Conservation (phyloP, 1,140 invertebrate genomes). For the Leptopilina clavipes region DNA sequence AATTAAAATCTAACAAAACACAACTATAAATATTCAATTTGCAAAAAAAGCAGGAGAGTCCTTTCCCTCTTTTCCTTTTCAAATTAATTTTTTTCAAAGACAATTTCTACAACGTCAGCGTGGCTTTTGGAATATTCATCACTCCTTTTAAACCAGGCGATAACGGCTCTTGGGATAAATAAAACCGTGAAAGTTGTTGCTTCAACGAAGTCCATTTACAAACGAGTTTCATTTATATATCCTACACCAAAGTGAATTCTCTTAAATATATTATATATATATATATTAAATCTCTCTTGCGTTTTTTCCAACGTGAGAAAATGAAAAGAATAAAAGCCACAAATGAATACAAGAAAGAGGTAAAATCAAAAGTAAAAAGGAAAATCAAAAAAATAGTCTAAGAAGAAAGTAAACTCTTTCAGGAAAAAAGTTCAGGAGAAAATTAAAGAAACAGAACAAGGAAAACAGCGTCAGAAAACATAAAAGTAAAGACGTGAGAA, state of each 20-base stretch:
- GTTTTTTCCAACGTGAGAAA: neutral
- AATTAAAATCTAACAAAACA: neutral
- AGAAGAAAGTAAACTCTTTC: neutral
- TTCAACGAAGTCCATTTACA: conserved; percentile 15
- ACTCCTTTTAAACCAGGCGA: neutral
- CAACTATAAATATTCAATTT: conserved; percentile 30
- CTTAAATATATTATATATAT: conserved; percentile 6
- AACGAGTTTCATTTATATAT: conserved; percentile 2
- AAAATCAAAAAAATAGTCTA: neutral
- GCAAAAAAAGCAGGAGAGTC: neutral
- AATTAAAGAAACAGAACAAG: neutral
- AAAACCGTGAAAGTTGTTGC: conserved; percentile 29
- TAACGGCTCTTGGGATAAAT: conserved; percentile 10
- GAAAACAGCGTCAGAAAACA: neutral
- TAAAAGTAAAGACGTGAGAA: neutral
- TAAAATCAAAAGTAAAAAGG: neutral
- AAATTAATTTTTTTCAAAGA: conserved; percentile 21
- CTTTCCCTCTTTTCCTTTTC: neutral
- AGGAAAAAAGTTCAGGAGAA: neutral
- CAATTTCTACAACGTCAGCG: neutral
- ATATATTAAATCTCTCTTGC: neutral
- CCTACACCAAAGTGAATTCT: neutral
- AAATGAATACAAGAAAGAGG: neutral
- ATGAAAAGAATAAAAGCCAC: conserved; percentile 4
- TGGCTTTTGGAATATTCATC: conserved; percentile 23